Percentiles rank a stretch among this genome's conserved stretches.
These are phyloP conservation scores for Chelonus formosanus DNA, from an alignment of 2,888 invertebrate species.

Conservation along the genomic window DNA sequence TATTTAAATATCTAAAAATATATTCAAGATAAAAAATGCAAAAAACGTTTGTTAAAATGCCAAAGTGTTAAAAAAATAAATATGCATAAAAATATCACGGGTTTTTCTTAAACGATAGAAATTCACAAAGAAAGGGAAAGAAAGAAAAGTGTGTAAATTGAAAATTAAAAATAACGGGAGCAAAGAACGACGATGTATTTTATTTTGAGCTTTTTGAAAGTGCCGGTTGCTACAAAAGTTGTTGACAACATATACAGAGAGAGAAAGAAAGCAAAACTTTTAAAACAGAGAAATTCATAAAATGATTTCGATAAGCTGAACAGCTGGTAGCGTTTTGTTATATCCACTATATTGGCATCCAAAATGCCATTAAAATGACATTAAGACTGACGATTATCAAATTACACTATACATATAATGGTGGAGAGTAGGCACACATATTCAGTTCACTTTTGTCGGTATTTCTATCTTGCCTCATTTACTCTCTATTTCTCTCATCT, in stretches of 20 bases:
- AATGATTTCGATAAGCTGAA: constrained; percentile 46
- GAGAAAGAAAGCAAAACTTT: constrained; percentile 15
- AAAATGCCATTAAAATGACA: constrained; percentile 50
- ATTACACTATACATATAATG: constrained; percentile 32
- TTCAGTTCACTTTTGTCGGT: constrained; percentile 41
- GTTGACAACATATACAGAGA: constrained; percentile 1
- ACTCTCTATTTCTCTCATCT: constrained; percentile 3
- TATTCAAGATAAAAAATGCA: too few species aligned
- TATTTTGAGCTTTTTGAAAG: too few species aligned
- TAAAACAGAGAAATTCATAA: constrained; percentile 17
- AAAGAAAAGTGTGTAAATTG: too few species aligned
- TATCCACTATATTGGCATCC: constrained; percentile 51
- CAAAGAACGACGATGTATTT: too few species aligned
- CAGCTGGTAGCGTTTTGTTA: constrained; percentile 53
- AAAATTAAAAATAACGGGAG: too few species aligned
- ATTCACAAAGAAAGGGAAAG: too few species aligned
- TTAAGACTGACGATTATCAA: constrained; percentile 49
- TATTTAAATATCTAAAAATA: too few species aligned
- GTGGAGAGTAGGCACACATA: constrained; percentile 2
- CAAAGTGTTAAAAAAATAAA: too few species aligned
- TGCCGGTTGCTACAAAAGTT: too few species aligned
- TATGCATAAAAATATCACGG: too few species aligned
- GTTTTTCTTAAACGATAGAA: too few species aligned
- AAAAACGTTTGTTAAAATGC: too few species aligned
- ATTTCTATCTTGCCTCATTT: constrained; percentile 42